phyloP scores from a whole-genome alignment of 2,888 invertebrate genomes.

The Ophion costatus region DNA sequence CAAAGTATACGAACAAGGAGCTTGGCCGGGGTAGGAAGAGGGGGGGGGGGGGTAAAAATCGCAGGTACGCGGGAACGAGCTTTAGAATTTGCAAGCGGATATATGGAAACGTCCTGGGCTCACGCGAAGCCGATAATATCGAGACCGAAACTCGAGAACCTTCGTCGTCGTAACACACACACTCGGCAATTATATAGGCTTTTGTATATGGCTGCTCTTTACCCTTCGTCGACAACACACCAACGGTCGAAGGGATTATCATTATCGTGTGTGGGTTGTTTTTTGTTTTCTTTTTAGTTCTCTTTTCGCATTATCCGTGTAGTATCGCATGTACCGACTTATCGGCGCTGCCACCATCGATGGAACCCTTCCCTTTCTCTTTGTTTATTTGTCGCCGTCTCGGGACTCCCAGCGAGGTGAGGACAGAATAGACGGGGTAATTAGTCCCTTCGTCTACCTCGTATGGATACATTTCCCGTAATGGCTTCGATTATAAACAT shows the following conservation, averaged over 20 bases:
- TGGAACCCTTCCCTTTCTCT: slow-evolving; percentile 2
- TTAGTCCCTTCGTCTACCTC: slow-evolving; percentile 43
- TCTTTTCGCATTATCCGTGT: slow-evolving; percentile 31
- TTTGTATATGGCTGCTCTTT: not conserved
- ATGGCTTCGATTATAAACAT: not conserved
- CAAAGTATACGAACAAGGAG: too few relatives aligned
- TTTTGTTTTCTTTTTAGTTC: slow-evolving; percentile 15
- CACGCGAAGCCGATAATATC: slow-evolving; percentile 56
- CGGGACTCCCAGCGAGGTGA: slow-evolving; percentile 47
- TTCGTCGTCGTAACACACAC: slow-evolving; percentile 29
- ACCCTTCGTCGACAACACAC: slow-evolving; percentile 27
- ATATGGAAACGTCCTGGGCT: slow-evolving; percentile 40
- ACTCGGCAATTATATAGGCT: slow-evolving; percentile 49
- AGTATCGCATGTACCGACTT: slow-evolving; percentile 61
- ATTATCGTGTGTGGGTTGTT: slow-evolving; percentile 1
- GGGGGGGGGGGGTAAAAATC: slow-evolving; percentile 3
- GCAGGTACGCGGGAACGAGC: not conserved
- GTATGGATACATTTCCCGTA: slow-evolving; percentile 22
- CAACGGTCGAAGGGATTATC: slow-evolving; percentile 32
- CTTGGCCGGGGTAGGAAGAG: not conserved
- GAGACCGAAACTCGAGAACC: slow-evolving; percentile 59
- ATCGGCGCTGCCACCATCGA: slow-evolving; percentile 22
- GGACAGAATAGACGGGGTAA: slow-evolving; percentile 61
- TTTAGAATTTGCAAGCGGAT: slow-evolving; percentile 14
- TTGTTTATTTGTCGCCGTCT: not conserved